These are phyloP conservation scores for Epinotia brunnichana DNA, from an alignment of 2,888 invertebrate species.

Conservation along the genomic window DNA sequence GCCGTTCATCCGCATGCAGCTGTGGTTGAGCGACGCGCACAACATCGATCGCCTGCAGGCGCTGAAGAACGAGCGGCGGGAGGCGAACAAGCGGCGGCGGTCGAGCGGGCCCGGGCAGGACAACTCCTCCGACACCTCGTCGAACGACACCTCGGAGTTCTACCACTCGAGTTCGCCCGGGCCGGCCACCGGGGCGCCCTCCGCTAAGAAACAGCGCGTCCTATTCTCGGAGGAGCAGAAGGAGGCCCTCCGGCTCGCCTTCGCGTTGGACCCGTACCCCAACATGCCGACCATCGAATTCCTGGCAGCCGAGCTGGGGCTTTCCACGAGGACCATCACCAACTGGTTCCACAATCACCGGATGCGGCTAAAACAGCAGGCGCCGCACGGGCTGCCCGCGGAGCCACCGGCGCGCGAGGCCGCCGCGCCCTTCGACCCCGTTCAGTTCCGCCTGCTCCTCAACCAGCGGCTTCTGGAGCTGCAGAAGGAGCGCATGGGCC, in stretches of 20 bases:
- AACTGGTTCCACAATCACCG: constrained; percentile 99
- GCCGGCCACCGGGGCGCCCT: constrained; percentile 88
- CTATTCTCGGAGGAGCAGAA: constrained; percentile 99
- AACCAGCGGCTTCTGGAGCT: constrained; percentile 95
- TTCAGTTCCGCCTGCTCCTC: constrained; percentile 93
- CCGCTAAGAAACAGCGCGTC: constrained; percentile 97
- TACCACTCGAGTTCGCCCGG: constrained; percentile 93
- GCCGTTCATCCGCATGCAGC: constrained; percentile 97
- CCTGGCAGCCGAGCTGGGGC: constrained; percentile 93
- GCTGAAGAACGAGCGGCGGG: constrained; percentile 94
- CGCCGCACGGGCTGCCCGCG: constrained; percentile 90
- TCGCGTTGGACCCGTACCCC: constrained; percentile 98
- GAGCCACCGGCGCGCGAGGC: constrained; percentile 89
- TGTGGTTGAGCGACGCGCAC: constrained; percentile 98
- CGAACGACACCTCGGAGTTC: constrained; percentile 94
- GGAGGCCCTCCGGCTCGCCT: constrained; percentile 96
- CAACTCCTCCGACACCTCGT: constrained; percentile 94
- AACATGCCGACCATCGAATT: constrained; percentile 98
- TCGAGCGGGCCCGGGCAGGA: constrained; percentile 93
- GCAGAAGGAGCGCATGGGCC: constrained; percentile 92
- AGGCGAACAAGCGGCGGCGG: constrained; percentile 94
- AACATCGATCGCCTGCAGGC: constrained; percentile 97
- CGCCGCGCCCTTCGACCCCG: constrained; percentile 93
- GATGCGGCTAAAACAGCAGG: constrained; percentile 97
- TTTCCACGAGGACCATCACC: constrained; percentile 97